Conservation (phyloP, 2,113 vertebrate species). For the Nansenia antarctica region DNA sequence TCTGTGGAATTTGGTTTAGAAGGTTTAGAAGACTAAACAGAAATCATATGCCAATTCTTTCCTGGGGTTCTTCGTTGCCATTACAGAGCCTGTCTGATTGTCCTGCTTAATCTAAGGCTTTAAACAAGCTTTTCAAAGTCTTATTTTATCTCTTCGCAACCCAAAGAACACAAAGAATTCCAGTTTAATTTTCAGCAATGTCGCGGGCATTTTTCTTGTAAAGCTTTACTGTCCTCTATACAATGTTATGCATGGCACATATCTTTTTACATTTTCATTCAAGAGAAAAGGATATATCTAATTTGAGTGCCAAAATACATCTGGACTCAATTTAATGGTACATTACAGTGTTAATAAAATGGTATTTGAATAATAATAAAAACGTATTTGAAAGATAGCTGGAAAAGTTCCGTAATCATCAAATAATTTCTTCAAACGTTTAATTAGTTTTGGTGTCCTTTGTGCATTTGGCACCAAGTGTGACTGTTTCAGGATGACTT, state of each 20-base stretch:
- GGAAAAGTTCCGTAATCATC: slow-evolving; percentile 45
- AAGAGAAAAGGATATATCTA: slow-evolving; percentile 32
- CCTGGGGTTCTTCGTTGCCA: neutral
- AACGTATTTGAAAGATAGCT: slow-evolving; percentile 37
- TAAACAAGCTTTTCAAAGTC: neutral
- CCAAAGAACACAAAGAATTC: neutral
- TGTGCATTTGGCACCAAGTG: slow-evolving; percentile 37
- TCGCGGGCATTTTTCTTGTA: slow-evolving; percentile 1
- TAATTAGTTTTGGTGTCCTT: slow-evolving; percentile 60
- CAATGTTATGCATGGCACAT: slow-evolving; percentile 22
- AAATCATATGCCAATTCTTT: neutral
- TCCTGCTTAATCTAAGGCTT: neutral
- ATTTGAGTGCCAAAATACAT: slow-evolving; percentile 31
- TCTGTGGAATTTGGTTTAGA: neutral
- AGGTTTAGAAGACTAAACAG: neutral
- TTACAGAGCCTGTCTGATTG: neutral
- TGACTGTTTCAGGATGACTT: slow-evolving; percentile 36
- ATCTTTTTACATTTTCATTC: slow-evolving; percentile 21
- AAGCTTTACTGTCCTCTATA: slow-evolving; percentile 19
- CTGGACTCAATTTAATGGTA: slow-evolving; percentile 57
- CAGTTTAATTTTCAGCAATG: slow-evolving; percentile 15
- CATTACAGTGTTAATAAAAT: slow-evolving; percentile 37
- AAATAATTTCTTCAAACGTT: slow-evolving; percentile 44
- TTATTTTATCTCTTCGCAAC: neutral
- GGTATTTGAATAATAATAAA: too few species aligned